These are phyloP conservation scores for Sabellastarte sp. DNA, from an alignment of 2,888 invertebrate species.

Conservation along the genomic window DNA sequence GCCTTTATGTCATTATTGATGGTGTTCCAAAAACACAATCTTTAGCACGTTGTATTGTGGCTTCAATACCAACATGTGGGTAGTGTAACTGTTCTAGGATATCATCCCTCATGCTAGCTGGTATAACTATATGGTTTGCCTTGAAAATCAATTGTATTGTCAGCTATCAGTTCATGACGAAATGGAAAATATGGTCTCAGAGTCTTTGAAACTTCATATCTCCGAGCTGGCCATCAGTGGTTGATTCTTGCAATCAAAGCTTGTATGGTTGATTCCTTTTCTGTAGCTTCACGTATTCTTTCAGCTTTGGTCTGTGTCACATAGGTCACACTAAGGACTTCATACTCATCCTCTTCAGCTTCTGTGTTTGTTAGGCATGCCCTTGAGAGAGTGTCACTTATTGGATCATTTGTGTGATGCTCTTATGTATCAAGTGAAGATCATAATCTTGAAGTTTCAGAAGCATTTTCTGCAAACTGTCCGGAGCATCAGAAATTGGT, in stretches of 20 bases:
- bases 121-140: slow-evolving; percentile 20
- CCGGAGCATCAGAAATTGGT: slow-evolving; percentile 21
- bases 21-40: slow-evolving; percentile 4
- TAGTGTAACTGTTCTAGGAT: slow-evolving; percentile 4
- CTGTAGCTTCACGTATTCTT: neutral
- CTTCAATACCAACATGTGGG: slow-evolving; percentile 7
- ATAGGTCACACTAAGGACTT: neutral
- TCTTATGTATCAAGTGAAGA: slow-evolving; percentile 17
- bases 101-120: slow-evolving; percentile 7
- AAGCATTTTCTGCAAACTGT: slow-evolving; percentile 31
- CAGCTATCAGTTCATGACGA: slow-evolving; percentile 21
- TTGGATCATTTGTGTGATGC: slow-evolving; percentile 24
- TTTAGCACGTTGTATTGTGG: slow-evolving; percentile 2
- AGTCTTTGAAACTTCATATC: slow-evolving; percentile 11
- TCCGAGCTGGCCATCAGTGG: slow-evolving; percentile 25
- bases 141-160: slow-evolving; percentile 25
- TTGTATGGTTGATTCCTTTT: neutral
- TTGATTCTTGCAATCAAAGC: neutral
- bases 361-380: slow-evolving; percentile 9
- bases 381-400: slow-evolving; percentile 25
- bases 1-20: neutral
- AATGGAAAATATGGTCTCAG: slow-evolving; percentile 21
- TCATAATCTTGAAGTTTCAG: slow-evolving; percentile 28
- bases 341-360: slow-evolving; percentile 2
- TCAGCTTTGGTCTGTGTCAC: neutral